Conservation (phyloP, 2,888 invertebrate species). For the Cyaniris semiargus region DNA sequence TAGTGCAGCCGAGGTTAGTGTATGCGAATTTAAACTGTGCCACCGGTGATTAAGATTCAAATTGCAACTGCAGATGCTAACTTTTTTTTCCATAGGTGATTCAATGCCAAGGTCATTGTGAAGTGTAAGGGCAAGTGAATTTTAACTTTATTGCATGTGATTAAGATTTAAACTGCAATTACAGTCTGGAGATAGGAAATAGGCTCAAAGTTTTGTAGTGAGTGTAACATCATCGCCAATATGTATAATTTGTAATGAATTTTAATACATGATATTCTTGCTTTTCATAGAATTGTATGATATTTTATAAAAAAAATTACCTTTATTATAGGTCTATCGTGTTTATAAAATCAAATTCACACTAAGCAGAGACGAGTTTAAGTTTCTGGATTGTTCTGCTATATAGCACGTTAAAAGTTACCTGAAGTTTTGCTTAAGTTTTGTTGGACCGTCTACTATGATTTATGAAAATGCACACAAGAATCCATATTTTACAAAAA, state of each 20-base stretch:
- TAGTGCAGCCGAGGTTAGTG: conserved; percentile 18
- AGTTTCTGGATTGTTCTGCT: not conserved
- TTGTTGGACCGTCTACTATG: not conserved
- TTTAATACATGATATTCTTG: not conserved
- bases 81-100: not conserved
- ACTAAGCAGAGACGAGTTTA: no score
- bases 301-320: not conserved
- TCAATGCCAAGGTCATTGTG: not conserved
- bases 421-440: not conserved
- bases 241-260: not conserved
- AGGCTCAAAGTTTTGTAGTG: not conserved
- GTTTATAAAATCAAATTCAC: no score
- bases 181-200: not conserved
- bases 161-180: not conserved
- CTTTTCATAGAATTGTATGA: not conserved
- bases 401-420: not conserved
- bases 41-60: not conserved
- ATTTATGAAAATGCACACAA: not conserved
- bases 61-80: not conserved
- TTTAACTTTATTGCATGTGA: not conserved
- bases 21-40: conserved; percentile 6
- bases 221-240: not conserved
- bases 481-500: not conserved
- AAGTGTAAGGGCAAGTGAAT: not conserved
- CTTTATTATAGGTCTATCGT: no score